Evolutionary conservation across 2,888 invertebrate genomes (phyloP).

Genomic region (Agrypnus murinus): DNA sequence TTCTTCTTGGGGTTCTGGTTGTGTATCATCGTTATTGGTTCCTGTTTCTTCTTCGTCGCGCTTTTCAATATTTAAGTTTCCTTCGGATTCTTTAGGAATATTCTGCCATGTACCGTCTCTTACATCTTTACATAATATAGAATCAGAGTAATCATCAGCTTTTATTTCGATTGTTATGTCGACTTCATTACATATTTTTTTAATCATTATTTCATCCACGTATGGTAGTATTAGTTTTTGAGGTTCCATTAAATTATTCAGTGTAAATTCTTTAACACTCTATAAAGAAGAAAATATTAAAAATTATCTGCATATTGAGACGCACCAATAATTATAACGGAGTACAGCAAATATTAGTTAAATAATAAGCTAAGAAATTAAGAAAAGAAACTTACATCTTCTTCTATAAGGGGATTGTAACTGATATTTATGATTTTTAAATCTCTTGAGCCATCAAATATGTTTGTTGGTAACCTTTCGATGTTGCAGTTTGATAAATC

Average conservation of each 20-base stretch:
- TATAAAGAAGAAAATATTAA: neutral
- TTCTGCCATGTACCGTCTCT: conserved; percentile 32
- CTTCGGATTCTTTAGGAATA: conserved; percentile 7
- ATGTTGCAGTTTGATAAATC: conserved; percentile 68
- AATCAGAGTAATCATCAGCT: conserved; percentile 6
- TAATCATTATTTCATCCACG: conserved; percentile 32
- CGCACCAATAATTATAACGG: neutral
- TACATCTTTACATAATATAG: conserved; percentile 46
- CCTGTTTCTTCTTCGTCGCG: conserved; percentile 22
- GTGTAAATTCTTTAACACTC: neutral
- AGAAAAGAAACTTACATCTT: conserved; percentile 38
- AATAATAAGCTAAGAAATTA: neutral
- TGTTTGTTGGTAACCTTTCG: conserved; percentile 65
- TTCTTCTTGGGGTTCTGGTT: conserved; percentile 5
- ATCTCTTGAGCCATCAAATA: conserved; percentile 66
- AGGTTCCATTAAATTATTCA: conserved; percentile 13
- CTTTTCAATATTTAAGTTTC: conserved; percentile 10
- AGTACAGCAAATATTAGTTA: neutral
- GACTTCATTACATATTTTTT: conserved; percentile 44
- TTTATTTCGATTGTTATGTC: conserved; percentile 46
- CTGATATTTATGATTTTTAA: conserved; percentile 67
- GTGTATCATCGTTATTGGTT: conserved; percentile 11
- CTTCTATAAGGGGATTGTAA: conserved; percentile 64
- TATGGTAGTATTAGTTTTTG: conserved; percentile 46
- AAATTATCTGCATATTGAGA: neutral